These are phyloP conservation scores for Panthera tigris DNA, from an alignment of 2,113 vertebrate species.

Conservation along the genomic window DNA sequence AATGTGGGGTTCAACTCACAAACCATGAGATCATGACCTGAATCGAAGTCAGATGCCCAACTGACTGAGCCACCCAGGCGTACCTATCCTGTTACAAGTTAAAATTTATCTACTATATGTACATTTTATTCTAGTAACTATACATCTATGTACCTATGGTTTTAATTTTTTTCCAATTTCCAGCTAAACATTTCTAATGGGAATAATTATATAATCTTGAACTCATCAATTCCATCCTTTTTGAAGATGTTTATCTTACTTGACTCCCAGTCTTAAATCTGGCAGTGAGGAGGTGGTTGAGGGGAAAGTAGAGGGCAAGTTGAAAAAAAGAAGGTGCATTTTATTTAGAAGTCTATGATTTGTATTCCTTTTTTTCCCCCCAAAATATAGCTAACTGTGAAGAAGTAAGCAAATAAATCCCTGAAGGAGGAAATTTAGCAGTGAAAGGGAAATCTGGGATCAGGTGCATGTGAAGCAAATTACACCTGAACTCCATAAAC, in stretches of 20 bases:
- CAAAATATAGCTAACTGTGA: constrained; percentile 30
- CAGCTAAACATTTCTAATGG: constrained; percentile 16
- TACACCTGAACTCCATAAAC: constrained; percentile 64
- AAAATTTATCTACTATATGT: background rate
- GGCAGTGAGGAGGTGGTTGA: background rate
- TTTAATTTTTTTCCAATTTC: constrained; percentile 46
- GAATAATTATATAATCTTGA: constrained; percentile 26
- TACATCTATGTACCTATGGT: background rate
- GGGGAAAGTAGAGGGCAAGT: too few relatives aligned
- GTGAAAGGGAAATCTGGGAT: constrained; percentile 5
- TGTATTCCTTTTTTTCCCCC: constrained; percentile 14
- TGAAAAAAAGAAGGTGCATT: background rate
- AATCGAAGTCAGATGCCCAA: too few relatives aligned
- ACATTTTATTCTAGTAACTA: constrained; percentile 4
- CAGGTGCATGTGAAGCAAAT: background rate
- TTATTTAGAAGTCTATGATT: constrained; percentile 30
- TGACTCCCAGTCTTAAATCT: constrained; percentile 14
- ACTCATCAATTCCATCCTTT: background rate
- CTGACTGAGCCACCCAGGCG: too few relatives aligned
- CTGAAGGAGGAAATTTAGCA: background rate
- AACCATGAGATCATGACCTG: too few relatives aligned
- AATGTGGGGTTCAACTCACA: too few relatives aligned
- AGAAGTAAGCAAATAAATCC: constrained; percentile 52
- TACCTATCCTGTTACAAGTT: background rate
- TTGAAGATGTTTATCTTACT: background rate